These are phyloP conservation scores for Oithona nana DNA, from an alignment of 2,888 invertebrate genomes.

Conservation along the genomic window DNA sequence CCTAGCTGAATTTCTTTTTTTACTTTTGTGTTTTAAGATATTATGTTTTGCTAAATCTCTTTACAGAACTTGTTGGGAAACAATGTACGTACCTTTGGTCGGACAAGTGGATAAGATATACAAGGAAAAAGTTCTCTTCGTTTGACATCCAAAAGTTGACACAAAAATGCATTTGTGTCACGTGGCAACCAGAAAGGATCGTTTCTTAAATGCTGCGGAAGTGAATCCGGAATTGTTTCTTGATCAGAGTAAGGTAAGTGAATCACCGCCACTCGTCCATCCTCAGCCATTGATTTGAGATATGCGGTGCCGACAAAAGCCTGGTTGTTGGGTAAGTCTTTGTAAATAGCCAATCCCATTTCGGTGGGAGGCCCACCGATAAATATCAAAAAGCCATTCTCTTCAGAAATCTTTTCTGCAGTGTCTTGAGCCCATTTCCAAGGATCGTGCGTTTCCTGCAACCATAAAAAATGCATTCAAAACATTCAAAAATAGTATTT, in stretches of 20 bases:
- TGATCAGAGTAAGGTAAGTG: neutral
- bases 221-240: neutral
- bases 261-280: neutral
- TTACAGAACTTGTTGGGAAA: too few relatives aligned
- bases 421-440: constrained; percentile 5
- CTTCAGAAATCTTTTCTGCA: neutral
- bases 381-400: neutral
- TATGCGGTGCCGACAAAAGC: neutral
- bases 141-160: neutral
- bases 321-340: constrained; percentile 1
- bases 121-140: neutral
- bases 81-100: neutral
- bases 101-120: neutral
- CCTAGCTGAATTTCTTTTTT: too few relatives aligned
- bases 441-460: neutral
- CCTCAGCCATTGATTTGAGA: neutral
- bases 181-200: neutral
- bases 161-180: neutral
- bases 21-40: too few relatives aligned
- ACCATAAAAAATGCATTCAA: neutral
- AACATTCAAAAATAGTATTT: too few relatives aligned
- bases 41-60: too few relatives aligned
- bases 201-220: neutral
- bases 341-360: neutral
- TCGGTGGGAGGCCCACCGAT: neutral